Evolutionary conservation across 2,888 invertebrate genomes (phyloP).

Genomic region (Drosophila percnosoma): DNA sequence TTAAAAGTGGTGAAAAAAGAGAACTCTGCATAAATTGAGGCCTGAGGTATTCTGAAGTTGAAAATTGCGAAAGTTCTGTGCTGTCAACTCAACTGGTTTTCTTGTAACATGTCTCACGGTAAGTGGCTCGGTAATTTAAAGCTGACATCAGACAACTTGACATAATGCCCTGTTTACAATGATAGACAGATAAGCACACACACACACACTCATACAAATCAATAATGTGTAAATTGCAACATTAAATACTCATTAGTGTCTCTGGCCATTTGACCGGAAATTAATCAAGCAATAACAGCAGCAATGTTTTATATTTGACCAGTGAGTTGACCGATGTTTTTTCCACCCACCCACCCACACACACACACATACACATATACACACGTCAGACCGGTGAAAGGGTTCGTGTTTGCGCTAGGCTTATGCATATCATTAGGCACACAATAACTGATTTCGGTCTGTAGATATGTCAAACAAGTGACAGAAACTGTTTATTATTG

Average conservation of each 20-base stretch:
- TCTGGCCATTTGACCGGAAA: conserved; percentile 78
- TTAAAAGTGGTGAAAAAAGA: background rate
- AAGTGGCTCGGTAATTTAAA: conserved; percentile 42
- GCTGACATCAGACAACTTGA: conserved; percentile 60
- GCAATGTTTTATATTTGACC: conserved; percentile 74
- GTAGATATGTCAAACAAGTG: conserved; percentile 73
- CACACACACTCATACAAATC: conserved; percentile 55
- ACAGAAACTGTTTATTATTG: conserved; percentile 81
- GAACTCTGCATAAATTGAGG: background rate
- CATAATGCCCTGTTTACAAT: conserved; percentile 58
- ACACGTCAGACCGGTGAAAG: conserved; percentile 42
- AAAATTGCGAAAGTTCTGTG: conserved; percentile 4
- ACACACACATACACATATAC: conserved; percentile 15
- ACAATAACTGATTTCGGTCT: conserved; percentile 66
- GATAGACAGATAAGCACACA: conserved; percentile 32
- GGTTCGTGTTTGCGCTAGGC: conserved; percentile 65
- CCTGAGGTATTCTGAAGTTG: conserved; percentile 2
- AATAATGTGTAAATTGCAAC: conserved; percentile 81
- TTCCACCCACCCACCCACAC: conserved; percentile 6
- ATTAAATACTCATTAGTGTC: conserved; percentile 81
- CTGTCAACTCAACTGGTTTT: conserved; percentile 34
- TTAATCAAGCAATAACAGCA: conserved; percentile 81
- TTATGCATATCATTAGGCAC: conserved; percentile 77
- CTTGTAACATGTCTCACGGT: conserved; percentile 8
- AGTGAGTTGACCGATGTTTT: conserved; percentile 43